Evolutionary conservation across 2,113 vertebrate genomes (phyloP).

Genomic region (Bungarus multicinctus): DNA sequence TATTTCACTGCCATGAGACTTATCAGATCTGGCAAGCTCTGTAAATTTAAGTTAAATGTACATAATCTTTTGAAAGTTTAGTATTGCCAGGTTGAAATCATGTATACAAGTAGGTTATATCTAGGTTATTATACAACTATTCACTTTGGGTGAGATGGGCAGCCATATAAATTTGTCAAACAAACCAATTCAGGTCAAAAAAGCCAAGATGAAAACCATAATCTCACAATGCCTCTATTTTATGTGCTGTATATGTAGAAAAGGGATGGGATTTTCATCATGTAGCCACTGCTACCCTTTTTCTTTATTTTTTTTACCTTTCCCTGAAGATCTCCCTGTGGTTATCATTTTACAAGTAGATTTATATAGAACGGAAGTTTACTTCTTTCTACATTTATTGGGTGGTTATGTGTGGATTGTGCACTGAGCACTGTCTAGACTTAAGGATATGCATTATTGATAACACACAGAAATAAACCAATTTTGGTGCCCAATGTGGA

Average conservation of each 20-base stretch:
- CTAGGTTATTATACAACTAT: not conserved
- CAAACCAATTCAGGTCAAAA: too few relatives aligned
- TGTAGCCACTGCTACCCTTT: too few relatives aligned
- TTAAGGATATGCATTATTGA: slow-evolving; percentile 32
- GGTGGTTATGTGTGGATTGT: not conserved
- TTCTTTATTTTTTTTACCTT: too few relatives aligned
- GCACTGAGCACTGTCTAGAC: not conserved
- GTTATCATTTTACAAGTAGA: too few relatives aligned
- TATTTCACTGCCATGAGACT: not conserved
- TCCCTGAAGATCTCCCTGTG: too few relatives aligned
- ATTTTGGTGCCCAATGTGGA: too few relatives aligned
- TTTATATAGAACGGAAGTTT: not conserved
- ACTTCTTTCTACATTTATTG: not conserved
- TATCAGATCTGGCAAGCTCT: not conserved
- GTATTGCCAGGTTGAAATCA: not conserved
- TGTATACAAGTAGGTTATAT: too few relatives aligned
- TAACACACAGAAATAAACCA: too few relatives aligned
- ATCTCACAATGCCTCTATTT: not conserved
- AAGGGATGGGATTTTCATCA: too few relatives aligned
- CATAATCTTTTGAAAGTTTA: not conserved
- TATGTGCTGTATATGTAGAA: too few relatives aligned
- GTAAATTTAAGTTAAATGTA: not conserved
- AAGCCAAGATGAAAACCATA: not conserved
- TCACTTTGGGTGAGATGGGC: too few relatives aligned
- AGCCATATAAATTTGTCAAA: too few relatives aligned